Base-by-base conservation (phyloP, 2,888 invertebrate species). In the Sminthurinus aureus region DNA sequence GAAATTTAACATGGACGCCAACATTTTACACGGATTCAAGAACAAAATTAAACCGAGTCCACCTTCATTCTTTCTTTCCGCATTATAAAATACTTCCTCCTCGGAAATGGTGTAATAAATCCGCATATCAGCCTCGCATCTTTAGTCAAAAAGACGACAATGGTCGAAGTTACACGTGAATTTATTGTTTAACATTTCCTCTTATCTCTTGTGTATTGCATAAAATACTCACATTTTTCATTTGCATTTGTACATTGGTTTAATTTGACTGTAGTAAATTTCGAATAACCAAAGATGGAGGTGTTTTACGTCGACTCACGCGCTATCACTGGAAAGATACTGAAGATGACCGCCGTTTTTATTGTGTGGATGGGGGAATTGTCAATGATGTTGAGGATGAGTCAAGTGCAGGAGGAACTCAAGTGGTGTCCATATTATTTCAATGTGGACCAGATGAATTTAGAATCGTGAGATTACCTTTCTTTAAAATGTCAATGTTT, bases 61-160 rank as follows among this genome's bases (percentile, higher is more conserved):
- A 85, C 8, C 18, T 83, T 11, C 50, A 78, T 4, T n/a, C 66
- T 71, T 78, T 87, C 18, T 26, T 58, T 51, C 87, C 86, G 12
- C 87, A 87, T 81, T 79, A 86, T 50, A 76, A 83, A 13, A 81
- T 84, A 12, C 79, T 80, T 75, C 87, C 87, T 83, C 88, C 88
- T 6, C 71, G 81, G 26, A n/a, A 24, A 12, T 88, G 86, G 84
- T 88, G 87, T 20, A 52, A 81, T n/a, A 64, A 4, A 22, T 22
- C 71, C 9, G 24, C 15, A 4, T 67, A 24, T 50, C 13, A 26
- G 3, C 50, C 69, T 8, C 69, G 51, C 8, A 51, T 67, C 1
- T 15, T 13, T 15, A 26, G 8, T 26, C 50, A 26, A 12, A n/a
- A 24, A 22, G 22, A 15, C 2, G 71, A 15, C 71, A 22, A 22